These are phyloP conservation scores for Indri indri DNA, from an alignment of 2,113 vertebrate genomes.

Conservation along the genomic window DNA sequence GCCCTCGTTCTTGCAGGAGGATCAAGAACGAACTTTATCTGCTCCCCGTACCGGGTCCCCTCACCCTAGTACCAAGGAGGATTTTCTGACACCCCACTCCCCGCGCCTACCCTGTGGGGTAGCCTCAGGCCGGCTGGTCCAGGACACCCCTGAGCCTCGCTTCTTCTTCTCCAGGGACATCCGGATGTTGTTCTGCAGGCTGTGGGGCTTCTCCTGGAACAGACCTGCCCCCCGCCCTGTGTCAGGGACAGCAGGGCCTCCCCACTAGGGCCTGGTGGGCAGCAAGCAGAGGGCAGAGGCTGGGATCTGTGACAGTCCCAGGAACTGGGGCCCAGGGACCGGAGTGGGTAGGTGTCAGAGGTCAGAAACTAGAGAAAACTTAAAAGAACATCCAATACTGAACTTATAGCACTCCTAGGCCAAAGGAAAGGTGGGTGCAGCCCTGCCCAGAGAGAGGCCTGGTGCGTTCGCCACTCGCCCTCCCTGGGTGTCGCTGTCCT, in stretches of 20 bases:
- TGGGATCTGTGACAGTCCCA: not conserved
- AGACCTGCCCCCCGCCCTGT: constrained; percentile 87
- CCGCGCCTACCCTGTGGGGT: constrained; percentile 79
- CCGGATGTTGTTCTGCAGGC: constrained; percentile 88
- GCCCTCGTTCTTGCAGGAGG: not conserved
- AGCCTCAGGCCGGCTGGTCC: constrained; percentile 76
- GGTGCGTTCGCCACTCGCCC: fast-evolving
- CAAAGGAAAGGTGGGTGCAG: not conserved
- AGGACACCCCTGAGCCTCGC: constrained; percentile 80
- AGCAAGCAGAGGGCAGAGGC: not conserved
- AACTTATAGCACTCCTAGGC: not conserved
- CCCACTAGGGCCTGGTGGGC: not conserved
- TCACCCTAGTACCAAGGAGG: no score
- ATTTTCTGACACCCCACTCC: fast-evolving
- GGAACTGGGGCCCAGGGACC: not conserved
- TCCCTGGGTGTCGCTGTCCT: not conserved
- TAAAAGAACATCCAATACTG: not conserved
- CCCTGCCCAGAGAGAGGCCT: not conserved
- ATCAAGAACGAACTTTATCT: not conserved
- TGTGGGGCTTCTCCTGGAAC: constrained; percentile 97
- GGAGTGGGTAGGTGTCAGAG: not conserved
- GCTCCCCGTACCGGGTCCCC: fast-evolving
- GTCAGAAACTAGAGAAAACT: not conserved
- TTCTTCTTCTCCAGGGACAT: constrained; percentile 88
- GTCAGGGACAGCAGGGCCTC: constrained; percentile 64